phyloP scores from a whole-genome alignment of 2,888 invertebrate species.

The Pristionchus mayeri region DNA sequence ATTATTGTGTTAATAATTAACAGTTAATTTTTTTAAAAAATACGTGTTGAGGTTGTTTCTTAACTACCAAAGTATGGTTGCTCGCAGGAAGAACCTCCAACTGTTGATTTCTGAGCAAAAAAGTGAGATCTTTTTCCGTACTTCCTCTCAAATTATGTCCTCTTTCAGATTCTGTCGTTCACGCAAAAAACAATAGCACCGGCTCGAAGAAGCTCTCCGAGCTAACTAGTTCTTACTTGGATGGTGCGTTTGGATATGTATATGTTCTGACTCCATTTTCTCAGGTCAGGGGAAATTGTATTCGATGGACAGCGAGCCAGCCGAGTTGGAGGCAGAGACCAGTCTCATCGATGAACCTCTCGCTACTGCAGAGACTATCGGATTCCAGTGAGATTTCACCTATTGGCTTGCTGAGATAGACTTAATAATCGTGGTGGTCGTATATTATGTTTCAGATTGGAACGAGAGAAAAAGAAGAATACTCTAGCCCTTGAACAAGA shows the following conservation, averaged over 20 bases:
- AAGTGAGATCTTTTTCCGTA: neutral
- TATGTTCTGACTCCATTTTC: neutral
- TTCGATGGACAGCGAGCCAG: slow-evolving; percentile 11
- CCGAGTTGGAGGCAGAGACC: slow-evolving; percentile 9
- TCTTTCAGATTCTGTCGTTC: neutral
- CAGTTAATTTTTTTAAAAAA: no score
- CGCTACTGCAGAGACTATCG: slow-evolving; percentile 31
- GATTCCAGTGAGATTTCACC: slow-evolving; percentile 43
- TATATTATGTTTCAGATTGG: neutral
- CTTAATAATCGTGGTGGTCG: neutral
- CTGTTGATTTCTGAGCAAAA: neutral
- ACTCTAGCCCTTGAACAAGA: neutral
- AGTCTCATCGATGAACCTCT: slow-evolving; percentile 9
- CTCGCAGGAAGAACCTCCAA: neutral
- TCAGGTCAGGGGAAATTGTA: slow-evolving; percentile 21
- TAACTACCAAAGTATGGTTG: neutral
- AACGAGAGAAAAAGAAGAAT: slow-evolving; percentile 16
- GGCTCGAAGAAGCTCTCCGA: neutral
- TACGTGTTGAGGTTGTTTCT: no score
- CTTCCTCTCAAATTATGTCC: neutral
- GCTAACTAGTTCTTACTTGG: neutral
- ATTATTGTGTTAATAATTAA: neutral
- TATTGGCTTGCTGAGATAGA: no score
- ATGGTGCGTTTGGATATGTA: neutral
- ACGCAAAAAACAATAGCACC: neutral